Evolutionary conservation across 2,113 vertebrate genomes (phyloP).

Genomic region (Rhombomys opimus): DNA sequence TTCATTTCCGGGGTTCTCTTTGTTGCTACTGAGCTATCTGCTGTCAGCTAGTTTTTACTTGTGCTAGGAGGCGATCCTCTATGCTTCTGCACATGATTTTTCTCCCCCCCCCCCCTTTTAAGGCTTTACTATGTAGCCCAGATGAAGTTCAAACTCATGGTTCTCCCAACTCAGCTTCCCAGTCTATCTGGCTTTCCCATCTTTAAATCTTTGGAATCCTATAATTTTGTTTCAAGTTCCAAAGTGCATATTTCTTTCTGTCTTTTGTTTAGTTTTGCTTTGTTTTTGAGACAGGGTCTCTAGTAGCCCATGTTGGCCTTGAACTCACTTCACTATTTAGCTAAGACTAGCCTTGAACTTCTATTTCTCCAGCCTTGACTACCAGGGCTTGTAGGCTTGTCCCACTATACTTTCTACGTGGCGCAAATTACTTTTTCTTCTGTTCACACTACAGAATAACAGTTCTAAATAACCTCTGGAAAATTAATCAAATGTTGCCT

Average conservation of each 20-base stretch:
- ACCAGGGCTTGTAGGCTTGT: background rate
- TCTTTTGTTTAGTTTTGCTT: background rate
- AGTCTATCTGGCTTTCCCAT: background rate
- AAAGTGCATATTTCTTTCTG: background rate
- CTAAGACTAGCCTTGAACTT: background rate
- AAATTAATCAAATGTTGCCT: background rate
- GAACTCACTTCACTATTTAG: background rate
- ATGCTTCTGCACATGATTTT: background rate
- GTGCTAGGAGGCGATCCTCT: background rate
- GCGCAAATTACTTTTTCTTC: background rate
- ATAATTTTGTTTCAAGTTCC: background rate
- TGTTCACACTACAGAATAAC: background rate
- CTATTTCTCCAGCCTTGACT: background rate
- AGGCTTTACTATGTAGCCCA: background rate
- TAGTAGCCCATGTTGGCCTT: background rate
- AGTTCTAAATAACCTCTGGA: background rate
- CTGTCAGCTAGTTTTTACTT: background rate
- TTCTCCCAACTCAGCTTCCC: background rate
- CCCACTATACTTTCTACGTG: background rate
- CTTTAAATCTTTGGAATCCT: background rate
- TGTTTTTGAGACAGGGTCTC: background rate
- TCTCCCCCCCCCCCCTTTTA: too few species aligned
- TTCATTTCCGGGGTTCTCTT: background rate
- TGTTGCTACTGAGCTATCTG: background rate
- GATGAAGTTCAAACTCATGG: background rate